Conservation (phyloP, 2,797 vertebrate species). For the Sciurus vulgaris region DNA sequence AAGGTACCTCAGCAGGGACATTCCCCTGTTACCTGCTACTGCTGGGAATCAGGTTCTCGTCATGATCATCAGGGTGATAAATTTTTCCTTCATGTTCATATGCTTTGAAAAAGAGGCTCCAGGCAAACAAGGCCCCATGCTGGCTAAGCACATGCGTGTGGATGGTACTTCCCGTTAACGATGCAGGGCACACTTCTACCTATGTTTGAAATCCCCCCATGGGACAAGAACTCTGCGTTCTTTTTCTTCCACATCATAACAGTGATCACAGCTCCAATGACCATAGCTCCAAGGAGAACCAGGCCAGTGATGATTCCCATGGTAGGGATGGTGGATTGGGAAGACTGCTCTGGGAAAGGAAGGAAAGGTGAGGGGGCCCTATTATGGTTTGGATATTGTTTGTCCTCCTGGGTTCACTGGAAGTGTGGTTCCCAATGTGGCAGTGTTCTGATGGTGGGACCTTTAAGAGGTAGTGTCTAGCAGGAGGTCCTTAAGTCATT, state of each 20-base stretch:
- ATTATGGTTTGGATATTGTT: too few relatives aligned
- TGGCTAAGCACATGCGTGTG: neutral
- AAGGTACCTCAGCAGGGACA: neutral
- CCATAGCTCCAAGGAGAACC: neutral
- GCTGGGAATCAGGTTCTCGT: neutral
- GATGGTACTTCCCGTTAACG: neutral
- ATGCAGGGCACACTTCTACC: neutral
- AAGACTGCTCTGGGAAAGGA: neutral
- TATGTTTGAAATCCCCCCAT: neutral
- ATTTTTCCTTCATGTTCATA: neutral
- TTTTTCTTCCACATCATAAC: neutral
- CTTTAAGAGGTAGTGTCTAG: too few relatives aligned
- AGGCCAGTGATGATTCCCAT: neutral
- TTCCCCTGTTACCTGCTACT: neutral
- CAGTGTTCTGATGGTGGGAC: too few relatives aligned
- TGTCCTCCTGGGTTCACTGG: too few relatives aligned
- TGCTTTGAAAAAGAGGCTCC: neutral
- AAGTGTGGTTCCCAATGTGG: too few relatives aligned
- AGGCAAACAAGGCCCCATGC: neutral
- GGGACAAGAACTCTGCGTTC: neutral
- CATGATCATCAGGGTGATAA: neutral
- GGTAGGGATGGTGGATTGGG: neutral
- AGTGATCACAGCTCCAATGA: neutral
- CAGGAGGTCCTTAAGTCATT: too few relatives aligned
- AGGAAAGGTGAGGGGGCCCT: too few relatives aligned